Evolutionary conservation across 2,113 vertebrate genomes (phyloP).

Genomic region (Pimephales promelas): DNA sequence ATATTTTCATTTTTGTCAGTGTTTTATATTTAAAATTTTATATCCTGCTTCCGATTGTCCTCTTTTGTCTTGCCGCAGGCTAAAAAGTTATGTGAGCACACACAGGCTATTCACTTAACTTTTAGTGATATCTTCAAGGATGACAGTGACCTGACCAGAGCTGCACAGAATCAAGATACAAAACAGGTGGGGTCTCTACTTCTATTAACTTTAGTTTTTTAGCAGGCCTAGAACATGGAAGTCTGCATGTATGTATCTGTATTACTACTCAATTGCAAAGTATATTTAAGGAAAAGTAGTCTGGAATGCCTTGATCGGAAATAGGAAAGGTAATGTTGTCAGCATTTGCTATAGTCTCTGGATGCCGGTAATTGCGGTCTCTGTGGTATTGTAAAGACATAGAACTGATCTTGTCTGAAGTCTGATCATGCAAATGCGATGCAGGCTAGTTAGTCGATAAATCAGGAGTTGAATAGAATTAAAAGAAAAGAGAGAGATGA

Average conservation of each 20-base stretch:
- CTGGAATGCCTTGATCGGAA: not conserved
- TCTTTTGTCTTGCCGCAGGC: conserved; percentile 62
- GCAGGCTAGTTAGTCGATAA: conserved; percentile 42
- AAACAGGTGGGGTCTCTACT: conserved; percentile 55
- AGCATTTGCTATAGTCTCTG: conserved; percentile 18
- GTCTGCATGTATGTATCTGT: not conserved
- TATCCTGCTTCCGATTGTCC: conserved; percentile 28
- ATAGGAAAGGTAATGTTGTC: conserved; percentile 9
- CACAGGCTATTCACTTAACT: conserved; percentile 67
- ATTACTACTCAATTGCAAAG: not conserved
- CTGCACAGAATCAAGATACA: conserved; percentile 39
- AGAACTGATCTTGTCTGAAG: conserved; percentile 44
- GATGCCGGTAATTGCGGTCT: conserved; percentile 17
- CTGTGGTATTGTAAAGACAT: conserved; percentile 35
- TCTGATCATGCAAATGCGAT: conserved; percentile 47
- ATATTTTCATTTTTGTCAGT: not conserved
- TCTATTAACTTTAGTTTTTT: not conserved
- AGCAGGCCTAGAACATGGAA: not conserved
- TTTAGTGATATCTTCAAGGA: conserved; percentile 56
- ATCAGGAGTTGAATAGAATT: conserved; percentile 51
- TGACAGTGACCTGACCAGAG: conserved; percentile 56
- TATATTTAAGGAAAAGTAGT: conserved; percentile 18
- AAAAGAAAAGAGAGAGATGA: conserved; percentile 59
- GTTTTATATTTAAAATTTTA: not conserved
- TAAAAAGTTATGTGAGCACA: conserved; percentile 65